These are phyloP conservation scores for Syngnathus rostellatus DNA, from an alignment of 2,797 vertebrate genomes.

Conservation along the genomic window DNA sequence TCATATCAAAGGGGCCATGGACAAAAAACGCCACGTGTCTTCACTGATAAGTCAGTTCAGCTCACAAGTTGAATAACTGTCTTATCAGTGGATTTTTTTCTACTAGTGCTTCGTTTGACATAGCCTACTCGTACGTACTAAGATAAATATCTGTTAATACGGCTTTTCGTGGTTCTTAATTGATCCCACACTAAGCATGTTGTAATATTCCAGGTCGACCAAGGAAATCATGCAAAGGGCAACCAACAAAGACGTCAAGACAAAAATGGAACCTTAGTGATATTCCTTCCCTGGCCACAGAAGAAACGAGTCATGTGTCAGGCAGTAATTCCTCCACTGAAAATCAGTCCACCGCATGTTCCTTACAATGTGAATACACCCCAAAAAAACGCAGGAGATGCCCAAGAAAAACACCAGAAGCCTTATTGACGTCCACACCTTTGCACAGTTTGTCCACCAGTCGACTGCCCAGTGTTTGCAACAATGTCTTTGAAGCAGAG, in stretches of 20 bases:
- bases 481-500: not conserved
- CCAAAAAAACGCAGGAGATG: conserved; percentile 25
- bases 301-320: conserved; percentile 6
- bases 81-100: no score
- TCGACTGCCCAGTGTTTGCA: not conserved
- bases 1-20: not conserved
- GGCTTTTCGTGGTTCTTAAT: not conserved
- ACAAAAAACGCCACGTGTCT: no score
- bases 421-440: conserved; percentile 36
- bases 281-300: not conserved
- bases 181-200: not conserved
- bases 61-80: no score
- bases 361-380: conserved; percentile 6
- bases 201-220: conserved; percentile 24
- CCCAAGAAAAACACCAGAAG: not conserved
- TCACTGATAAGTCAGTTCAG: no score
- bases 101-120: no score
- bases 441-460: conserved; percentile 14
- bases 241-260: conserved; percentile 5
- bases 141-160: not conserved
- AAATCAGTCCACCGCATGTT: not conserved
- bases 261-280: not conserved
- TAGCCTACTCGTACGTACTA: no score
- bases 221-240: conserved; percentile 23
- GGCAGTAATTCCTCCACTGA: not conserved